Evolutionary conservation across 2,113 vertebrate species (phyloP).

Genomic region (Oryzias melastigma): DNA sequence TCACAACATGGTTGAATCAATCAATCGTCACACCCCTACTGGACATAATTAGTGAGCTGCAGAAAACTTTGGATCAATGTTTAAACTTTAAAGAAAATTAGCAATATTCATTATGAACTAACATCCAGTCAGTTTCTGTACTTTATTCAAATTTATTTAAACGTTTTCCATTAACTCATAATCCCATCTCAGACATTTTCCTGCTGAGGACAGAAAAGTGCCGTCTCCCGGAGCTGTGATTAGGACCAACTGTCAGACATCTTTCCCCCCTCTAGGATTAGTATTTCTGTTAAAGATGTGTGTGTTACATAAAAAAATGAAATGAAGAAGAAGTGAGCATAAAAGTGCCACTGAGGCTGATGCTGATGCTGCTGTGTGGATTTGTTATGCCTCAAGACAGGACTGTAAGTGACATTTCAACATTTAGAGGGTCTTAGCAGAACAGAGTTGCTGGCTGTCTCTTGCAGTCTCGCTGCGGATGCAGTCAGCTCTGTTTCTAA

Average conservation of each 20-base stretch:
- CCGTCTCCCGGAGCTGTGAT: slow-evolving; percentile 27
- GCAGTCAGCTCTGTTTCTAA: slow-evolving; percentile 29
- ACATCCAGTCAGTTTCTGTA: too few relatives aligned
- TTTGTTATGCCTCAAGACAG: slow-evolving; percentile 43
- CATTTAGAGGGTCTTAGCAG: slow-evolving; percentile 48
- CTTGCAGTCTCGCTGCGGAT: slow-evolving; percentile 24
- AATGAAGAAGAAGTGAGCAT: slow-evolving; percentile 12
- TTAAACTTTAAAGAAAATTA: too few relatives aligned
- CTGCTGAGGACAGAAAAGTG: slow-evolving; percentile 36
- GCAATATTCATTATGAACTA: too few relatives aligned
- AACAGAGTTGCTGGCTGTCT: slow-evolving; percentile 42
- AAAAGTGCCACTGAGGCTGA: slow-evolving; percentile 41
- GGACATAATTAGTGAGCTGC: too few relatives aligned
- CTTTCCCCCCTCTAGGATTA: slow-evolving; percentile 48
- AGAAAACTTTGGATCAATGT: too few relatives aligned
- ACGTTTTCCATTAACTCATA: slow-evolving; percentile 13
- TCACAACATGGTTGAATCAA: too few relatives aligned
- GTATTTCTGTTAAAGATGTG: slow-evolving; percentile 49
- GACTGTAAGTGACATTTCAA: slow-evolving; percentile 45
- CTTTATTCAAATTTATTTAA: slow-evolving; percentile 9
- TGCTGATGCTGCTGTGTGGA: slow-evolving; percentile 48
- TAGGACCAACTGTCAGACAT: slow-evolving; percentile 47
- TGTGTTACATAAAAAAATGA: slow-evolving; percentile 29
- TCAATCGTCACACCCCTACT: too few relatives aligned
- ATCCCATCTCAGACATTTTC: slow-evolving; percentile 3